Evolutionary conservation across 2,113 vertebrate genomes (phyloP).

Genomic region (Albula goreensis): DNA sequence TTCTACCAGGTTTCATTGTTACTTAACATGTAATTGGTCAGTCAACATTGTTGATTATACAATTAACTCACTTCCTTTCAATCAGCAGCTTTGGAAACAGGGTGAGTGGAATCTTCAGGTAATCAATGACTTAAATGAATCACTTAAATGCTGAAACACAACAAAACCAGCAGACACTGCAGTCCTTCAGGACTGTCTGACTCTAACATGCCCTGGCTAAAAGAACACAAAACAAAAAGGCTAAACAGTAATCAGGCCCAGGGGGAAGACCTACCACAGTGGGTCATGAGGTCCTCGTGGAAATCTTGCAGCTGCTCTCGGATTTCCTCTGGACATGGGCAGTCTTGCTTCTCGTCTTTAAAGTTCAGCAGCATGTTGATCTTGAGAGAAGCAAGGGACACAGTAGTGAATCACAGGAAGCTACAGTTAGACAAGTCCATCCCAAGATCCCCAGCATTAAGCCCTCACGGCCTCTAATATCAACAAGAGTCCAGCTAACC

Average conservation of each 20-base stretch:
- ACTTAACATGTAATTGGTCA: no score
- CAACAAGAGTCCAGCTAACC: conserved; percentile 60
- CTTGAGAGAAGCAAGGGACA: conserved; percentile 56
- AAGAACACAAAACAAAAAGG: background rate
- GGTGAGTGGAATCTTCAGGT: no score
- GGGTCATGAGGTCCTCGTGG: conserved; percentile 91
- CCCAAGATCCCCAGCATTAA: background rate
- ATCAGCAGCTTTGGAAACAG: background rate
- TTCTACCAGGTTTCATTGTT: no score
- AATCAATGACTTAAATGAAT: background rate
- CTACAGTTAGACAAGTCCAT: background rate
- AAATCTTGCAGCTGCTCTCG: conserved; percentile 88
- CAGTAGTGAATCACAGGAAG: background rate
- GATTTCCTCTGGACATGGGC: conserved; percentile 89
- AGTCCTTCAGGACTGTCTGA: no score
- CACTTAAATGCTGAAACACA: background rate
- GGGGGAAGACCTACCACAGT: conserved; percentile 79
- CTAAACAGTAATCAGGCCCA: no score
- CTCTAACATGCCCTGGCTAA: no score
- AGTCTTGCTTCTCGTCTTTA: conserved; percentile 91
- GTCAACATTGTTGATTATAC: no score
- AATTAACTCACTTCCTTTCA: no score
- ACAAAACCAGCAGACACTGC: background rate
- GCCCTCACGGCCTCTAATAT: background rate
- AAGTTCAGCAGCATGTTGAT: conserved; percentile 97